Base-by-base conservation (phyloP, 2,113 vertebrate genomes). In the Semnornis frantzii region DNA sequence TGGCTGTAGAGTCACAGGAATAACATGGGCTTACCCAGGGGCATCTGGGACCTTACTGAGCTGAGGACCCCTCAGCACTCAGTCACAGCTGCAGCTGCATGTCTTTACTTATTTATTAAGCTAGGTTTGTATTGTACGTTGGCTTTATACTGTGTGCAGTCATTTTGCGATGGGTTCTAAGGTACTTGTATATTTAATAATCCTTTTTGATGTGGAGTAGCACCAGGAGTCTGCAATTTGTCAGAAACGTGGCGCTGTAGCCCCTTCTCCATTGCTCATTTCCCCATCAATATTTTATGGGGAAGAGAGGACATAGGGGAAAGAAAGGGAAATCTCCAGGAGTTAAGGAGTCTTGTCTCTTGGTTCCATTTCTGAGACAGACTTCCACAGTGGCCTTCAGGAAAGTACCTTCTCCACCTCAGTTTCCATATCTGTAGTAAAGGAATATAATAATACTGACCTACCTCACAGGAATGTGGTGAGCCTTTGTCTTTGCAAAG, bases 1-100 rank as follows among this genome's bases (percentile, higher is more conserved):
- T 99, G 82, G 98, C 98, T 6, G 98, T 98, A 57, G 98, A 98
- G 93, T 97, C 97, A 15, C 98, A 98, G 46, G 97, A 97, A 75
- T 97, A 97, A 95, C 10, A 0, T 70, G 82, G 30, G 39, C 33
- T 72, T 63, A n/a, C 31, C 58, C 30, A 2, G 24, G 34, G 77
- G 62, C 78, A 27, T 25, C 60, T 27, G 85, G 91, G 55, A 92
- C 88, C 60, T 58, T 55, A 14, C 66, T 74, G 96, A 60, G 94
- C 94, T 90, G 95, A 82, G 80, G 79, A 64, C 30, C 72, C 58
- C 75, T 82, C 48, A 31, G 48, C 73, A 54, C 75, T 55, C 66
- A 31, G 87, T 52, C 79, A 31, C 72, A 82, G 63, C 85, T 76
- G 59, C 92, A 86, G 94, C 62, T 95, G 63, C 90, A 52, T 92